Conservation (phyloP, 2,113 vertebrate species). For the Corapipo altera region DNA sequence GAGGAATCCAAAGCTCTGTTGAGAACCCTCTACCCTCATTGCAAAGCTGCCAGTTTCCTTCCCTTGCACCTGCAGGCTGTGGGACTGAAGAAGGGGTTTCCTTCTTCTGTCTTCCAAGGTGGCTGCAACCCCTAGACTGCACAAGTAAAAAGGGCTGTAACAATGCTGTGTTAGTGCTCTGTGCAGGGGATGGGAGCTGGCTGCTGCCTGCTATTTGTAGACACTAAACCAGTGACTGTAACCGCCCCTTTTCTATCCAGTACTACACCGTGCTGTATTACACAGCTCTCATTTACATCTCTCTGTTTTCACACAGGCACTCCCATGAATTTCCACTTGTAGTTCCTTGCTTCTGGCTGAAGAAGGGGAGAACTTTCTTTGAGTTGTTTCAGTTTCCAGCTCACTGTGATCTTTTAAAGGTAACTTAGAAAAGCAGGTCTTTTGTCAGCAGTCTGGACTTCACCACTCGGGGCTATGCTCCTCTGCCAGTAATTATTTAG, state of each 20-base stretch:
- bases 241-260: background rate
- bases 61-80: background rate
- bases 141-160: background rate
- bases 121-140: background rate
- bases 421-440: background rate
- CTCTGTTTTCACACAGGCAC: background rate
- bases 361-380: background rate
- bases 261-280: accelerated
- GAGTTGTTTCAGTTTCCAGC: background rate
- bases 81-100: background rate
- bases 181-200: background rate
- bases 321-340: background rate
- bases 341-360: background rate
- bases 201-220: background rate
- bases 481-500: background rate
- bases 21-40: background rate
- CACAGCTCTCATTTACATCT: background rate
- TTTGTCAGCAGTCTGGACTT: background rate
- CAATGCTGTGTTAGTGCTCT: background rate
- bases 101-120: background rate
- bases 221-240: background rate
- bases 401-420: background rate
- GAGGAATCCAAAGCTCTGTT: background rate
- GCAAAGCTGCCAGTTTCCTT: background rate
- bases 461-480: background rate